Evolutionary conservation across 2,888 invertebrate genomes (phyloP).

Genomic region (Volucella inflata): DNA sequence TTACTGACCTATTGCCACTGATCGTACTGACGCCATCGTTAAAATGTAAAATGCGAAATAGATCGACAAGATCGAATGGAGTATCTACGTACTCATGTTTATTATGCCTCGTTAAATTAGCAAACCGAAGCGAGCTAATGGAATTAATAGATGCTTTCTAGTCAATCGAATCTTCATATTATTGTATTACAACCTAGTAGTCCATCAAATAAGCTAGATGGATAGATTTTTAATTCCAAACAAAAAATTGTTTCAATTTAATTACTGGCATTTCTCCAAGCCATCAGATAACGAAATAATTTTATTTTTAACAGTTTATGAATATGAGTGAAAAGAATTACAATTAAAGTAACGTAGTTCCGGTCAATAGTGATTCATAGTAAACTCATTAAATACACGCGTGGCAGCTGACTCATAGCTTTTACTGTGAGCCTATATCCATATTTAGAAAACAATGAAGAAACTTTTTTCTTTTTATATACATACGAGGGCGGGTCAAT

Average conservation of each 20-base stretch:
- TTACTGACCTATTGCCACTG: constrained; percentile 31
- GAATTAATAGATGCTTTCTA: constrained; percentile 9
- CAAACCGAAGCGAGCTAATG: constrained; percentile 6
- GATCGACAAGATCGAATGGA: not conserved
- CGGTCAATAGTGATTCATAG: too few relatives aligned
- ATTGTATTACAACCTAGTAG: not conserved
- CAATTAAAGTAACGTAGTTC: too few relatives aligned
- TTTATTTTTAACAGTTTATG: not conserved
- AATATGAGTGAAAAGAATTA: not conserved
- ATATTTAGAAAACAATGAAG: too few relatives aligned
- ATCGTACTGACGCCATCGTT: constrained; percentile 8
- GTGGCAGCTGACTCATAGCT: too few relatives aligned
- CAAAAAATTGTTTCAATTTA: constrained; percentile 1
- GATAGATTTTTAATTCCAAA: not conserved
- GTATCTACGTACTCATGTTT: not conserved
- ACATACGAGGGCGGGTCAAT: too few relatives aligned
- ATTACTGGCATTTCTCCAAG: not conserved
- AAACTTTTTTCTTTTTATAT: too few relatives aligned
- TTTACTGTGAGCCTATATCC: too few relatives aligned
- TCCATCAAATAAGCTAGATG: not conserved
- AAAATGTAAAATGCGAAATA: constrained; percentile 23
- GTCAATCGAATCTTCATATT: constrained; percentile 13
- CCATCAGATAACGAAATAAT: not conserved
- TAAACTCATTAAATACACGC: too few relatives aligned
- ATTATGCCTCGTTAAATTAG: constrained; percentile 4